phyloP scores from a whole-genome alignment of 2,888 invertebrate species.

The Catocala fraxini region DNA sequence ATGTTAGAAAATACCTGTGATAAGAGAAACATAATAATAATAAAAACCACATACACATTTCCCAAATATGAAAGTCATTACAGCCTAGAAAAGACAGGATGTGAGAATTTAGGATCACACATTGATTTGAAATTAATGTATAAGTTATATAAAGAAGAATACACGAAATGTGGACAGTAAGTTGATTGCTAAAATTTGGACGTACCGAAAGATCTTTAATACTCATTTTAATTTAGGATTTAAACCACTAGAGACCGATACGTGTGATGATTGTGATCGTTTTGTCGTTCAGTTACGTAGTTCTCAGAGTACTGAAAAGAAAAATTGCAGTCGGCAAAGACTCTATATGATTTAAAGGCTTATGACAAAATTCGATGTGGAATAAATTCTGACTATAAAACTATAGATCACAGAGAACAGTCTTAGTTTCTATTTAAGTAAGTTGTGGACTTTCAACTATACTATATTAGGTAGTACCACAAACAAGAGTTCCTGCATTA shows the following conservation, averaged over 20 bases:
- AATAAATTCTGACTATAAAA: too few species aligned
- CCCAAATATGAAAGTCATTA: too few species aligned
- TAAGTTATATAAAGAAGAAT: too few species aligned
- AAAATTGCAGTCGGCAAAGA: neutral
- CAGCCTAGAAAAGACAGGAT: too few species aligned
- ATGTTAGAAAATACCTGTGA: too few species aligned
- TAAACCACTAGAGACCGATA: constrained; percentile 12
- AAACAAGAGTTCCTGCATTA: constrained; percentile 3
- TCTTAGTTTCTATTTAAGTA: constrained; percentile 23
- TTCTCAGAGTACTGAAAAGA: neutral
- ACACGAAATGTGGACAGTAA: neutral
- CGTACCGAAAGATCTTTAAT: neutral
- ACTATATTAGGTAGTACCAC: constrained; percentile 4
- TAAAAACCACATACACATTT: too few species aligned
- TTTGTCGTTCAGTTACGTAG: neutral
- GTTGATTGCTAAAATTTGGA: neutral
- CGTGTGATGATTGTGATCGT: constrained; percentile 11
- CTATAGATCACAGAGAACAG: too few species aligned
- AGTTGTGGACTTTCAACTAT: constrained; percentile 25
- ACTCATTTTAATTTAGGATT: constrained; percentile 9
- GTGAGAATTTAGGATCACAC: too few species aligned
- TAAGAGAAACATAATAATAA: too few species aligned
- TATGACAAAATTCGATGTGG: too few species aligned
- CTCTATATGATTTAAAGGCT: too few species aligned
- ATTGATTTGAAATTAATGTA: too few species aligned